Evolutionary conservation across 2,797 vertebrate species (phyloP), one percentile per base, ranked within the genome.

Genomic region (Pseudomugil gertrudae): DNA sequence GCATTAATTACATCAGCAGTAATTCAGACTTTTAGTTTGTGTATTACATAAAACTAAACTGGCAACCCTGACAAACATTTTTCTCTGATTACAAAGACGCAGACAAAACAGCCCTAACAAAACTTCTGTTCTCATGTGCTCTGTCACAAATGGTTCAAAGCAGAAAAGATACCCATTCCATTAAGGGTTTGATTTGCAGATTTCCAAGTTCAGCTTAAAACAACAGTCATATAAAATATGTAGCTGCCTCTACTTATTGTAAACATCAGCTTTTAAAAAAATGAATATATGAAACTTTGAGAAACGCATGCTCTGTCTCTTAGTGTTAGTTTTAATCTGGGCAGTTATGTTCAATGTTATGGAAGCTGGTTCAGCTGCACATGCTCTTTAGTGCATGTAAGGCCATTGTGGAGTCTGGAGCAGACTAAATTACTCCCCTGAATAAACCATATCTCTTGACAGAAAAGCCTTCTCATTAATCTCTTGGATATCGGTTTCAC

Each of bases 1-100:
- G n/a, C 40, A 54, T 58, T 43, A 24, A 29, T 70, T 66, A 50
- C 53, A 72, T 67, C 23, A 70, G 48, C 54, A 66, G 33, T 24
- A 33, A 38, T n/a, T 29, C 19, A 76, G 45, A 53, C n/a, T 26
- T 48, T 26, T 27, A 30, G n/a, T 56, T 68, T 59, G 43, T 38
- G 57, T 43, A 24, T 23, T n/a, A 59, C 48, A 57, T 27, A 27
- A 48, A 70, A 66, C 32, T 26, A 48, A 33, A 62, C n/a, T 36
- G 24, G 55, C 32, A 24, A 26, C 23, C 23, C 48, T 36, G 30
- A 9, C 21, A 69, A 36, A 40, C 30, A 23, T 55, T 30, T 8
- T 19, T 54, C 60, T 69, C 21, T 32, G 21, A 7, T 56, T 38
- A 48, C 26, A 55, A 24, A 69, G 36, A 63, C 21, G 3, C 4